Evolutionary conservation across 2,113 vertebrate genomes (phyloP).

Genomic region (Orthonyx spaldingii): DNA sequence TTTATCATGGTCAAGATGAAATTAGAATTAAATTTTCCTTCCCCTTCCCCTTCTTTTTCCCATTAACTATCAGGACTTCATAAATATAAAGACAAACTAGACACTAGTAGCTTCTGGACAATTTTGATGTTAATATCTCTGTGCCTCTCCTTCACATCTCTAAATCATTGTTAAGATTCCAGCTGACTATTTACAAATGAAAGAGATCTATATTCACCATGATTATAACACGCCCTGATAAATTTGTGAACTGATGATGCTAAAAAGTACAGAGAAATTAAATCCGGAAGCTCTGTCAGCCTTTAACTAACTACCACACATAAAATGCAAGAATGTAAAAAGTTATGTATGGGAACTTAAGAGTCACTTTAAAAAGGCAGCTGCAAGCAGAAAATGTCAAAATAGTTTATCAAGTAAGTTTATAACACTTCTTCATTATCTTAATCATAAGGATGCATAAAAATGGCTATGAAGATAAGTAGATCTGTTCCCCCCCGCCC

Average conservation of each 20-base stretch:
- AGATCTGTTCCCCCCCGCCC: neutral
- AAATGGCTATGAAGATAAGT: neutral
- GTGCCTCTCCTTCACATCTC: neutral
- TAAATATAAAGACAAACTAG: neutral
- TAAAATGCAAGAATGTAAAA: neutral
- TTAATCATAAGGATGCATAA: neutral
- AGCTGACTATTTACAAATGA: neutral
- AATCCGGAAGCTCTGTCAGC: neutral
- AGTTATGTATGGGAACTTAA: neutral
- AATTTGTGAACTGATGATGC: neutral
- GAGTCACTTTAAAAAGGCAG: neutral
- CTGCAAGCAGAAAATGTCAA: neutral
- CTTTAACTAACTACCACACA: neutral
- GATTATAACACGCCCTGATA: neutral
- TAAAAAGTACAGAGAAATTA: neutral
- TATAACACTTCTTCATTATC: neutral
- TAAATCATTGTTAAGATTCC: neutral
- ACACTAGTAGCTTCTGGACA: neutral
- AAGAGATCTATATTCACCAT: neutral
- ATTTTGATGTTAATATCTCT: neutral
- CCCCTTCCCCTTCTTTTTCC: neutral
- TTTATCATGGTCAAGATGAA: neutral
- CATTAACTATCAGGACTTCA: neutral
- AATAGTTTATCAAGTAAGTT: slow-evolving; percentile 26
- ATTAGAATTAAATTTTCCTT: neutral